Evolutionary conservation across 2,888 invertebrate species (phyloP).

Genomic region (Dynastes hyllus): DNA sequence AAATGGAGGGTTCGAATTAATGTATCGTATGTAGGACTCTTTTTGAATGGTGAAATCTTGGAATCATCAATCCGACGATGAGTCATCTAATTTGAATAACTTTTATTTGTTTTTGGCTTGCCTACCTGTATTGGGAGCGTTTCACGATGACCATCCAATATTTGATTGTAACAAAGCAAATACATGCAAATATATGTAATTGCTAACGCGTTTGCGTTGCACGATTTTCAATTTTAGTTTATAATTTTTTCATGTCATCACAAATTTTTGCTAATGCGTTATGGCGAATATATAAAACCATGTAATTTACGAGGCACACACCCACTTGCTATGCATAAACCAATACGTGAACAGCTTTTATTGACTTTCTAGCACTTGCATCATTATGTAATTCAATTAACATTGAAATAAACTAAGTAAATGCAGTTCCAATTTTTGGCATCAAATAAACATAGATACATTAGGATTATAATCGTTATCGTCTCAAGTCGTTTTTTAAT

Average conservation of each 20-base stretch:
- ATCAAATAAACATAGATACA: background rate
- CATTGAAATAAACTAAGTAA: background rate
- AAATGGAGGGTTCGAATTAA: conserved; percentile 33
- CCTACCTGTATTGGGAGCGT: background rate
- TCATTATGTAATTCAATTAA: background rate
- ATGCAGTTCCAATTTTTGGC: background rate
- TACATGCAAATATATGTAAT: too few relatives aligned
- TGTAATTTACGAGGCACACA: too few relatives aligned
- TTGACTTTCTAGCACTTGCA: background rate
- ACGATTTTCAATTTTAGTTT: too few relatives aligned
- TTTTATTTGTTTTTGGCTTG: conserved; percentile 16
- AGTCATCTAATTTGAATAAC: conserved; percentile 39
- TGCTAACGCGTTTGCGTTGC: too few relatives aligned
- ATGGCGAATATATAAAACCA: too few relatives aligned
- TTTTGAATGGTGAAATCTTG: conserved; percentile 12
- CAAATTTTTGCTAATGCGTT: too few relatives aligned
- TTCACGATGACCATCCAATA: background rate
- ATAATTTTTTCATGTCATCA: too few relatives aligned
- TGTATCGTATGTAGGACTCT: conserved; percentile 4
- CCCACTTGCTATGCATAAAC: too few relatives aligned
- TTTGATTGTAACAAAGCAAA: too few relatives aligned
- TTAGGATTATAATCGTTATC: conserved; percentile 2
- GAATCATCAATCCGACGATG: conserved; percentile 5
- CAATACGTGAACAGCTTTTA: too few relatives aligned
- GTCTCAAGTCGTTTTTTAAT: background rate